A percentile compares a stretch with the other conserved stretches of the same genome.
phyloP scores from a whole-genome alignment of 2,797 vertebrate species.

The Euthynnus affinis region DNA sequence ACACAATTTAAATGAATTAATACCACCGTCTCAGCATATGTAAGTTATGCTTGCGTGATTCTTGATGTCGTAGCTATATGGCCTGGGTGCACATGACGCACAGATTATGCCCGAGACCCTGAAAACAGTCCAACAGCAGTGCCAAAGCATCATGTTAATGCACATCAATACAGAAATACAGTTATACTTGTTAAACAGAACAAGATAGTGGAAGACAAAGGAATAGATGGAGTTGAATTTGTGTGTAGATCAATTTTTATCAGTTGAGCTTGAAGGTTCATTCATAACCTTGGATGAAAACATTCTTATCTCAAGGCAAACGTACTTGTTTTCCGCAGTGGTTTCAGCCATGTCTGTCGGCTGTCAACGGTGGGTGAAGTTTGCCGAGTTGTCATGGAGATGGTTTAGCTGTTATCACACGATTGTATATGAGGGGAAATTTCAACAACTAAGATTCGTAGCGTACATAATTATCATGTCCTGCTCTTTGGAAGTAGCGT shows the following conservation, averaged over 20 bases:
- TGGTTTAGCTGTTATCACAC: too few relatives aligned
- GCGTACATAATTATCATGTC: not conserved
- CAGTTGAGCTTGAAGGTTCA: not conserved
- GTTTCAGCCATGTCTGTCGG: not conserved
- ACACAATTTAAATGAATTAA: conserved; percentile 13
- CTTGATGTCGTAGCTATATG: not conserved
- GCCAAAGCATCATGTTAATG: not conserved
- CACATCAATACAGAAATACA: not conserved
- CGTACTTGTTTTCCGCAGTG: too few relatives aligned
- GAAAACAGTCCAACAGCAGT: not conserved
- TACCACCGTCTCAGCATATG: not conserved
- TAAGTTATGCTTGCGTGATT: not conserved
- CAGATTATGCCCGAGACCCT: not conserved
- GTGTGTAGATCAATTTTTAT: not conserved
- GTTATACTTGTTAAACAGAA: not conserved
- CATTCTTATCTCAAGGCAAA: not conserved
- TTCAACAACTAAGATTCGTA: not conserved
- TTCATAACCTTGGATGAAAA: not conserved
- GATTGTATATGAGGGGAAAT: not conserved
- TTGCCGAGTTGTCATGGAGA: not conserved
- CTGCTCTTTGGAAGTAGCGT: not conserved
- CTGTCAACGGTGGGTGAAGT: not conserved
- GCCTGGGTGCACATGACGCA: conserved; percentile 6
- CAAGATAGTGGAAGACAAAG: not conserved
- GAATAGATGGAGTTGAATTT: not conserved